phyloP scores from a whole-genome alignment of 30 jellyfish, hydroid and myxozoan species.

The Mastigias papua region DNA sequence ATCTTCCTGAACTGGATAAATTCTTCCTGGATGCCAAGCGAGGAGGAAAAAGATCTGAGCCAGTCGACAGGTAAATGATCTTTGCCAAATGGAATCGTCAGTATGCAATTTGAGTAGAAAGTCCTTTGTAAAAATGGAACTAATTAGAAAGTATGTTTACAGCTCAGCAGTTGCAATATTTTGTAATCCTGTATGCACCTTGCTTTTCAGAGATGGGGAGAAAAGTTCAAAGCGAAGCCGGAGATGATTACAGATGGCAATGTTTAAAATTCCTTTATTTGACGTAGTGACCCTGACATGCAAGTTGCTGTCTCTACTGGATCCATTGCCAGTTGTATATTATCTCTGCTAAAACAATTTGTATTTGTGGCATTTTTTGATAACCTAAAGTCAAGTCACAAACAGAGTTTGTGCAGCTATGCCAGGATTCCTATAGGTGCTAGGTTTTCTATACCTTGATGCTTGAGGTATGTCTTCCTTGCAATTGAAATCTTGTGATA shows the following conservation, averaged over 20 bases:
- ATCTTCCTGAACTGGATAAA: slow-evolving; percentile 93
- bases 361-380: background rate
- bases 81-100: too few species aligned
- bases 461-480: too few species aligned
- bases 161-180: background rate
- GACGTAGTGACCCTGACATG: background rate
- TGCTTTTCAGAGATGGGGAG: slow-evolving; percentile 68
- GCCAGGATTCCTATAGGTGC: too few species aligned
- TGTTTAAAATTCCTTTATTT: background rate
- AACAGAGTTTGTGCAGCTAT: too few species aligned
- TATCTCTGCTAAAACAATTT: background rate
- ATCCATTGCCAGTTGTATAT: background rate
- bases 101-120: too few species aligned
- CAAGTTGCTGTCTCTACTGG: background rate
- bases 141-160: too few species aligned
- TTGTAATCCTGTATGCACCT: background rate
- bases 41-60: slow-evolving; percentile 97
- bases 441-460: too few species aligned
- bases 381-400: background rate
- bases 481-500: too few species aligned
- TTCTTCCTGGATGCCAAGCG: slow-evolving; percentile 96
- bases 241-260: slow-evolving; percentile 19
- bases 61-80: slow-evolving; percentile 74
- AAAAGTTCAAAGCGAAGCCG: slow-evolving; percentile 83
- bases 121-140: too few species aligned